These are phyloP conservation scores for Deilephila porcellus DNA, from an alignment of 2,888 invertebrate genomes.

Conservation along the genomic window DNA sequence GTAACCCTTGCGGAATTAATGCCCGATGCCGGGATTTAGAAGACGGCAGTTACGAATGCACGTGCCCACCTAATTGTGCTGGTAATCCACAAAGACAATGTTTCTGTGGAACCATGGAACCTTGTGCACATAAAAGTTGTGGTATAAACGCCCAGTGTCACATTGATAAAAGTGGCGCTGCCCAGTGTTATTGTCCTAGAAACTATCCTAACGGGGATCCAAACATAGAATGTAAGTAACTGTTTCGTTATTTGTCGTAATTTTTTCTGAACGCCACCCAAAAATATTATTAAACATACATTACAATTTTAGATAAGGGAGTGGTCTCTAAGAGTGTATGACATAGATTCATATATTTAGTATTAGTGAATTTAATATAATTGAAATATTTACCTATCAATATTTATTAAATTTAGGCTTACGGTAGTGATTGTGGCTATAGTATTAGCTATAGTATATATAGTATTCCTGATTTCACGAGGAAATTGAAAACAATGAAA, in stretches of 20 bases:
- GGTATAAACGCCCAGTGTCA: constrained; percentile 93
- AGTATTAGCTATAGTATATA: no score
- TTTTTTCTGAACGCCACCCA: neutral
- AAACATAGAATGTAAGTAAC: constrained; percentile 91
- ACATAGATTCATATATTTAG: no score
- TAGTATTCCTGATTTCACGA: no score
- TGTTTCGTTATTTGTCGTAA: neutral
- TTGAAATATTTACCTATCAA: no score
- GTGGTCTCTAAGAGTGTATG: no score
- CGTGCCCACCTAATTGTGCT: constrained; percentile 91
- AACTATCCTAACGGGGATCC: constrained; percentile 94
- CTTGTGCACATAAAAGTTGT: constrained; percentile 92
- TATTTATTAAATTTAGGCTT: no score
- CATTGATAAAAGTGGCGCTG: constrained; percentile 87
- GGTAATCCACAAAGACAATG: constrained; percentile 93
- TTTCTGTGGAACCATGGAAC: constrained; percentile 89
- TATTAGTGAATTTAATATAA: no score
- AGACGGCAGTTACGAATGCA: constrained; percentile 91
- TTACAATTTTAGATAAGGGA: no score
- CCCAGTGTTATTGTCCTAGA: constrained; percentile 93
- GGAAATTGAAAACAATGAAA: neutral
- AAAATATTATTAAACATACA: constrained; percentile 15
- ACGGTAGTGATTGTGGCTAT: no score
- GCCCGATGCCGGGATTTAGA: constrained; percentile 91
- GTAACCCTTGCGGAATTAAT: constrained; percentile 93